phyloP scores from a whole-genome alignment of 2,888 invertebrate species.

The Eupelmus urozonus region DNA sequence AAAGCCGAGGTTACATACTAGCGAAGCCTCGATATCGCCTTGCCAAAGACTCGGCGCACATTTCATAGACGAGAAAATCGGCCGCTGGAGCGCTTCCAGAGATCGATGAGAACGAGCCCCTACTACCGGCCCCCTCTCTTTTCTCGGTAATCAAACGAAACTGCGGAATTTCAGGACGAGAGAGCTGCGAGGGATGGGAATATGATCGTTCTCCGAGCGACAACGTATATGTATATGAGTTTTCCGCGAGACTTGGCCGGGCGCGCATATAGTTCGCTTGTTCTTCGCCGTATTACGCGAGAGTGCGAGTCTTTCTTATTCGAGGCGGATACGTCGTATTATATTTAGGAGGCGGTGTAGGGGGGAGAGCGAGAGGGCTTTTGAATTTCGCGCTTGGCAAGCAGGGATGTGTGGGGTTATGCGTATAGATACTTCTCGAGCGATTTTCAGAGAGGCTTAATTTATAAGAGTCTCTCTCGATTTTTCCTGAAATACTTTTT shows the following conservation, averaged over 20 bases:
- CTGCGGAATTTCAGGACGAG: neutral
- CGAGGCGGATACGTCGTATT: neutral
- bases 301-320: neutral
- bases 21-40: conserved; percentile 3
- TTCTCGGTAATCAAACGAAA: neutral
- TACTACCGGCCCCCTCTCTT: neutral
- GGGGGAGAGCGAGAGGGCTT: neutral
- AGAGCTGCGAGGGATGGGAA: conserved; percentile 6
- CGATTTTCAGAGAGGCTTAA: no score
- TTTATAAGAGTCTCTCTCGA: no score
- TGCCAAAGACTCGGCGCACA: conserved; percentile 27
- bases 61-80: conserved; percentile 37
- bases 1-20: neutral
- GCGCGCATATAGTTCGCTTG: no score
- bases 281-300: neutral
- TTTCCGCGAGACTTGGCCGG: conserved; percentile 2
- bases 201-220: conserved; percentile 1
- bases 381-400: neutral
- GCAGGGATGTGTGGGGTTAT: neutral
- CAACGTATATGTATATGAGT: neutral
- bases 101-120: conserved; percentile 32
- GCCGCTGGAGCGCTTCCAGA: conserved; percentile 45
- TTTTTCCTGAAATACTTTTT: no score
- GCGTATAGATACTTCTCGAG: neutral
- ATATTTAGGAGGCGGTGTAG: neutral